Conservation (phyloP, 2,113 vertebrate genomes). For the Esox niger region DNA sequence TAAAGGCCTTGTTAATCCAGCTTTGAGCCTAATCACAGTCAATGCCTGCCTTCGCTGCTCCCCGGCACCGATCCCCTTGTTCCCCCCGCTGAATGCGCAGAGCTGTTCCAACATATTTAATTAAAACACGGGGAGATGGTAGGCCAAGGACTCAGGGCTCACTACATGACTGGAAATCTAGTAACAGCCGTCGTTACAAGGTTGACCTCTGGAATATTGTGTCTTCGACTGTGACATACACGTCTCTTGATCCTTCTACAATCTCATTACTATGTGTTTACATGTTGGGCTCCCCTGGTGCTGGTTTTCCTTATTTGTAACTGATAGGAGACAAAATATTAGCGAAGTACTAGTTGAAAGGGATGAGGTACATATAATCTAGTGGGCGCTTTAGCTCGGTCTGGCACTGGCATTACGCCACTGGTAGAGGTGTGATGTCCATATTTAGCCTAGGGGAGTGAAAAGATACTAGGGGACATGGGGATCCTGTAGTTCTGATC, state of each 20-base stretch:
- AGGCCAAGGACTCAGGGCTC: constrained; percentile 39
- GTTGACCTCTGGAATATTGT: not conserved
- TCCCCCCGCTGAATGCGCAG: constrained; percentile 38
- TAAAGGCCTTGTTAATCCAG: constrained; percentile 53
- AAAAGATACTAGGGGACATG: too few species aligned
- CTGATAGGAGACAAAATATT: too few species aligned
- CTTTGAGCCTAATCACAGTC: constrained; percentile 53
- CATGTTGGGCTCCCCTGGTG: too few species aligned
- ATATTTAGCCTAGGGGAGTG: constrained; percentile 25
- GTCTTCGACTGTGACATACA: not conserved
- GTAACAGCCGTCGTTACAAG: not conserved
- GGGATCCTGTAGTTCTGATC: constrained; percentile 14
- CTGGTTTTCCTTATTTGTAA: too few species aligned
- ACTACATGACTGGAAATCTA: not conserved
- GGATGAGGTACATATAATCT: not conserved
- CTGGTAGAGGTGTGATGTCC: constrained; percentile 23
- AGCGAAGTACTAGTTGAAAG: too few species aligned
- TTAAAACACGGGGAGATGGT: constrained; percentile 61
- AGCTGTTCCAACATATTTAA: constrained; percentile 58
- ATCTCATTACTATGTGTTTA: too few species aligned
- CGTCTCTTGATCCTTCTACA: not conserved
- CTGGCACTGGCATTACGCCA: constrained; percentile 10
- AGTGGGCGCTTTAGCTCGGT: constrained; percentile 1
- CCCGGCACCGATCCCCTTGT: constrained; percentile 31
- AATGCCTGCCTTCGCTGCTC: constrained; percentile 37